These are phyloP conservation scores for Margarornis squamiger DNA, from an alignment of 2,797 vertebrate species.

Conservation along the genomic window DNA sequence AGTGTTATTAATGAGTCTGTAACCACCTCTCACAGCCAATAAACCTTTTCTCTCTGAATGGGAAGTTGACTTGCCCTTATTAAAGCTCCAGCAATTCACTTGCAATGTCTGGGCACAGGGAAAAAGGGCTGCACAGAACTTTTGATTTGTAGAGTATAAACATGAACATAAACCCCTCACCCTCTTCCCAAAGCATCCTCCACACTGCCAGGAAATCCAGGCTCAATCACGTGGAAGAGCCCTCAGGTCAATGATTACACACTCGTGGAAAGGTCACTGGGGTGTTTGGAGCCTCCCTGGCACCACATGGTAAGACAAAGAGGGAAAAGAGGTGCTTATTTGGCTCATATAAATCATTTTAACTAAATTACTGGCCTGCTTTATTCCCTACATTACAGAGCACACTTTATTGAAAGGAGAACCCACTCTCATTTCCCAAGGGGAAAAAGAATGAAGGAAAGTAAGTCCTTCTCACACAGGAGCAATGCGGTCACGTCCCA, in stretches of 20 bases:
- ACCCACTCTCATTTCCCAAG: neutral
- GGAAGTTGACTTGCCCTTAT: neutral
- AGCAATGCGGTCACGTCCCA: neutral
- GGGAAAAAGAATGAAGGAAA: neutral
- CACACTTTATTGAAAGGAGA: neutral
- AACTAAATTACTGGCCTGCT: neutral
- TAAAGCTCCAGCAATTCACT: neutral
- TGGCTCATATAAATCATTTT: neutral
- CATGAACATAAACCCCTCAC: neutral
- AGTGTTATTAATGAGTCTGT: neutral
- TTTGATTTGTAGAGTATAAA: rapidly evolving
- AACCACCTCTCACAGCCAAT: neutral
- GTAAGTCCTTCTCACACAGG: neutral
- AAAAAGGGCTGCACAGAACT: rapidly evolving
- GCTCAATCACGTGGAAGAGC: neutral
- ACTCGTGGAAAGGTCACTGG: neutral
- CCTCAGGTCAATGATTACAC: neutral
- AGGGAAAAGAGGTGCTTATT: neutral
- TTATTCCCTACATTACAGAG: conserved; percentile 26
- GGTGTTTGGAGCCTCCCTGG: conserved; percentile 55
- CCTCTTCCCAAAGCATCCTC: neutral
- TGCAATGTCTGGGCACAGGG: rapidly evolving
- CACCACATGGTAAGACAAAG: neutral
- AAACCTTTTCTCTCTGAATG: neutral
- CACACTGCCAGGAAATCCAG: neutral